phyloP scores from a whole-genome alignment of 1,140 invertebrate species.

The Zaprionus inermis region DNA sequence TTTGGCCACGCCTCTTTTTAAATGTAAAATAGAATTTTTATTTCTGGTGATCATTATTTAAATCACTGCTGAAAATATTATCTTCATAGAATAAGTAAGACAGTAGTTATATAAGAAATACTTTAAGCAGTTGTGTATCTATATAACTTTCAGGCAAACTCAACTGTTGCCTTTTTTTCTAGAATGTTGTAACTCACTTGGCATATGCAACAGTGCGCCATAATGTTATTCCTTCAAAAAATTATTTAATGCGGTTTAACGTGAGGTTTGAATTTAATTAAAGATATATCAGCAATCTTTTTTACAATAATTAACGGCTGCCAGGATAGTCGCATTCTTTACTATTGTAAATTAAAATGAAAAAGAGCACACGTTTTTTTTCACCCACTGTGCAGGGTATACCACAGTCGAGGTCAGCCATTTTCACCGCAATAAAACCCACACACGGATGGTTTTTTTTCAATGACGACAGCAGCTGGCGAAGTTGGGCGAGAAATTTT shows the following conservation, averaged over 20 bases:
- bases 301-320: not conserved
- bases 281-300: not conserved
- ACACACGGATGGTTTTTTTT: not conserved
- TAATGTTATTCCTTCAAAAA: not conserved
- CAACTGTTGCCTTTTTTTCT: constrained; percentile 1
- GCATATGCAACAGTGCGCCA: constrained; percentile 3
- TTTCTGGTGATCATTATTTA: too few relatives aligned
- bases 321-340: not conserved
- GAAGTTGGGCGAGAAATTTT: constrained; percentile 17
- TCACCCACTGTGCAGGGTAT: not conserved
- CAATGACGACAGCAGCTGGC: constrained; percentile 11
- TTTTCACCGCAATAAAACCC: not conserved
- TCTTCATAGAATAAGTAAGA: too few relatives aligned
- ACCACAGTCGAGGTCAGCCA: not conserved
- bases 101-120: too few relatives aligned
- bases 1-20: too few relatives aligned
- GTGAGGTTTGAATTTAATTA: constrained; percentile 2
- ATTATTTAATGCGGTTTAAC: constrained; percentile 4
- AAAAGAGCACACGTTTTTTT: not conserved
- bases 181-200: not conserved
- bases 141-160: too few relatives aligned
- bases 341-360: not conserved
- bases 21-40: too few relatives aligned
- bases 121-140: too few relatives aligned
- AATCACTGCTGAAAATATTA: too few relatives aligned